Conservation (phyloP, 2,113 vertebrate species). For the Otus sunia region DNA sequence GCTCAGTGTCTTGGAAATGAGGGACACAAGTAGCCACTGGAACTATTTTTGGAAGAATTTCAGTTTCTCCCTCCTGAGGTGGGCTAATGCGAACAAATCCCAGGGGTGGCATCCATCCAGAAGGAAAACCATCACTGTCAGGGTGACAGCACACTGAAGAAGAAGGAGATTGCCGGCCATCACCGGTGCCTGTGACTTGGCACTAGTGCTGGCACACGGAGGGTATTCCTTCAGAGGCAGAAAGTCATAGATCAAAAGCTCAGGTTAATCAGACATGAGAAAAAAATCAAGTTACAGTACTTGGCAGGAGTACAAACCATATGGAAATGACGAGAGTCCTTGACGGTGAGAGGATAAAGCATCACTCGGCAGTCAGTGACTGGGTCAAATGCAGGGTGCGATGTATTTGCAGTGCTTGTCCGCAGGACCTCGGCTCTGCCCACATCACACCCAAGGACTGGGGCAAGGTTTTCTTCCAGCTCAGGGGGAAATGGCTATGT, state of each 20-base stretch:
- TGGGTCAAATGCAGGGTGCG: neutral
- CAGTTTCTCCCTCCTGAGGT: neutral
- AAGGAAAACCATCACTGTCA: neutral
- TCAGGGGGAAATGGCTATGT: neutral
- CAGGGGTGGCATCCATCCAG: neutral
- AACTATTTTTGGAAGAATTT: neutral
- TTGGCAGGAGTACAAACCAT: neutral
- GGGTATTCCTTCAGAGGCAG: neutral
- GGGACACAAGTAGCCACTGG: neutral
- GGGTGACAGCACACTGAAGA: neutral
- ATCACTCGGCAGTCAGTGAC: accelerated
- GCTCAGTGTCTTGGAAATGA: neutral
- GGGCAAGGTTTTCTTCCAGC: accelerated
- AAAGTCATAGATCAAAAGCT: neutral
- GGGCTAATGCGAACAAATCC: neutral
- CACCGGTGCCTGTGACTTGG: accelerated
- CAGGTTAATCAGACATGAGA: neutral
- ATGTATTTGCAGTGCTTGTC: neutral
- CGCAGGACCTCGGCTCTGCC: neutral
- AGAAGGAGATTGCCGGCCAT: neutral
- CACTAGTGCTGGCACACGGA: neutral
- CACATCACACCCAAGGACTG: neutral
- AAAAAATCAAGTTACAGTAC: neutral
- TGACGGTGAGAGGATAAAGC: neutral
- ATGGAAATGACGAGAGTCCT: neutral